Base-by-base conservation (phyloP, 2,888 invertebrate genomes). In the Masnerella sp. region DNA sequence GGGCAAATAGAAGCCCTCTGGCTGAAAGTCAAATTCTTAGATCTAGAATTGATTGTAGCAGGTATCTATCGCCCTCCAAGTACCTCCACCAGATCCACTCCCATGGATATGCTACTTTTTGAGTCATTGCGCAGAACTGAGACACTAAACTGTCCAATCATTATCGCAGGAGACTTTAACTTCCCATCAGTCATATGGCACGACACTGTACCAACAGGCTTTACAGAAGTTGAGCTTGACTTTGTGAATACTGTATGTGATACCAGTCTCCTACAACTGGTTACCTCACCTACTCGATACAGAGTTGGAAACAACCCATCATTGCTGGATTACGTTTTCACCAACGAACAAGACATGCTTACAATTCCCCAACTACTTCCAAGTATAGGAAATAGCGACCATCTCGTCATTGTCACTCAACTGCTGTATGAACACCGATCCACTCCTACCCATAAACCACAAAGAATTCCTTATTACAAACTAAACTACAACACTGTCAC, bases 221-320 rank as follows among this genome's bases (percentile, higher is more conserved):
- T 30, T 15, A 4, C 47, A 17, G 47, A 49, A 17, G 47, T 11
- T 17, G 47, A 18, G 12, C 9, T n/a, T 9, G n/a, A 32, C 2
- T 47, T 47, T 15, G 15, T 17, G 2, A 30, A 30, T 8, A n/a
- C 47, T 0, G 8, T 47, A 1, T 15, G 17, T 9, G 47, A 47
- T 11, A 49, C 47, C 17, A 49, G n/a, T 11, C 5, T 49, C n/a
- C 17, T 32, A 2, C 47, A 49, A 32, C 32, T 49, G n/a, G 32
- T 49, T 5, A 14, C 9, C 2, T 5, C 15, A 18, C 47, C 47
- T n/a, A 49, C 47, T 2, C 30, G 47, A 7, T 32, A 32, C 18
- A 30, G 47, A 18, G 2, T n/a, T 2, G 17, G 18, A 2, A 25
- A 49, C 5, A 49, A 22, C 7, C 43, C 43, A 1, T 43, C 43